Base-by-base conservation (phyloP, 2,113 vertebrate species). In the Tylochromis polylepis region DNA sequence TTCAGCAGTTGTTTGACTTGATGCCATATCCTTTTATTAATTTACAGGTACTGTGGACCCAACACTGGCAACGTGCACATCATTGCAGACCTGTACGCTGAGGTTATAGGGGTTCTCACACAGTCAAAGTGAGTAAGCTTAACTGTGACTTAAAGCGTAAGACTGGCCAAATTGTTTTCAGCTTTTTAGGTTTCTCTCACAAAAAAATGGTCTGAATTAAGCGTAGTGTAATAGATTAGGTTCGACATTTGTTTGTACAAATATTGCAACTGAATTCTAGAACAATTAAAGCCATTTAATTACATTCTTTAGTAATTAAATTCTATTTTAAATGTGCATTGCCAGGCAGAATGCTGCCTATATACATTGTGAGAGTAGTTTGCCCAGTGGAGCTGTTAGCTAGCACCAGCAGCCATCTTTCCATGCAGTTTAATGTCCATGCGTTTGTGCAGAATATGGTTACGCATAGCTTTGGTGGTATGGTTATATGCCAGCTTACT, bases 51-150 rank as follows among this genome's bases (percentile, higher is more conserved):
- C 97, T 99, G 98, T 94, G 98, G 98, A 95, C 98, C 98, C 95
- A 99, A 99, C 97, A 99, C 98, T 96, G 98, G 98, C 93, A 99
- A 99, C 80, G 98, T 99, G 92, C 98, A 99, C 96, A 97, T 99
- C 96, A 99, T 99, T 91, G 98, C 98, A 93, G 98, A 99, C 93
- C 96, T 99, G 87, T 99, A 99, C 83, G 98, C 98, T 72, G 98
- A 99, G 96, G 98, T 99, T 91, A 99, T 98, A 82, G 98, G 98
- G 22, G 96, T 99, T 94, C 98, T 99, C 90, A 98, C 98, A 88
- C 98, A 99, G 70, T 98, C 98, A 85, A 99, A 99, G 98, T 99
- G 96, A 93, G 97, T 27, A 60, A n/a, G 6, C 34, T 46, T 57
- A 43, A 82, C 16, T 24, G 4, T 60, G 12, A 31, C 34, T 62